phyloP scores from a whole-genome alignment of 2,888 invertebrate species.

The Eupithecia dodoneata region DNA sequence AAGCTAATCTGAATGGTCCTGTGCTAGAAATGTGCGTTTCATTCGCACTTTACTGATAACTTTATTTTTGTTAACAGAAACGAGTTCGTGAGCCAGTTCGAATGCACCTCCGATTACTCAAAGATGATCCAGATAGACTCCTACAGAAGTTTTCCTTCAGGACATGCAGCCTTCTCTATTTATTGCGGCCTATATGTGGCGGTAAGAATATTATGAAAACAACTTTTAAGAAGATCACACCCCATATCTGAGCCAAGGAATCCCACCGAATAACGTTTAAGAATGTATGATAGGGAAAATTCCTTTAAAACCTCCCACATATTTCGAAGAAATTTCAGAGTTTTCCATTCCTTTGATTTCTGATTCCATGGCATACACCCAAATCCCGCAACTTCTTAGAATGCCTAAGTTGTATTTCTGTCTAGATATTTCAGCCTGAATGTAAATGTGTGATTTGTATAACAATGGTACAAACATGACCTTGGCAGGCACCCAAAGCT shows the following conservation, averaged over 20 bases:
- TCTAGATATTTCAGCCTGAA: neutral
- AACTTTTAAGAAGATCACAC: neutral
- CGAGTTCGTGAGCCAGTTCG: conserved; percentile 83
- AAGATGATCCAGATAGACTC: conserved; percentile 85
- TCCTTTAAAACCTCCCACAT: too few relatives aligned
- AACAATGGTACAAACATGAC: neutral
- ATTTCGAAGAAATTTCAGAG: too few relatives aligned
- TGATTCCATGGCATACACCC: neutral
- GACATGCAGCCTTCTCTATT: conserved; percentile 88
- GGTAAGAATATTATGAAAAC: conserved; percentile 66
- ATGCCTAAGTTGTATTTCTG: neutral
- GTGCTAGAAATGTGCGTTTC: neutral
- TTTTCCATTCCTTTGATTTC: too few relatives aligned
- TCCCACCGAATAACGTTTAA: neutral
- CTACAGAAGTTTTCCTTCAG: conserved; percentile 89
- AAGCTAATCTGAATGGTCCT: too few relatives aligned
- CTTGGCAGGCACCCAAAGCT: conserved; percentile 11
- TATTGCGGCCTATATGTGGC: conserved; percentile 86
- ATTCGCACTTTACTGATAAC: neutral
- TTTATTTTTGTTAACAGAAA: conserved; percentile 60
- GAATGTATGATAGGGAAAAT: neutral
- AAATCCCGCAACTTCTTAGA: neutral
- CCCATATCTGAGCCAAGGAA: neutral
- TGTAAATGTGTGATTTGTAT: neutral
- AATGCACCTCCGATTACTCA: conserved; percentile 86